Conservation (phyloP, 1,140 invertebrate genomes). For the Steinernema feltiae region DNA sequence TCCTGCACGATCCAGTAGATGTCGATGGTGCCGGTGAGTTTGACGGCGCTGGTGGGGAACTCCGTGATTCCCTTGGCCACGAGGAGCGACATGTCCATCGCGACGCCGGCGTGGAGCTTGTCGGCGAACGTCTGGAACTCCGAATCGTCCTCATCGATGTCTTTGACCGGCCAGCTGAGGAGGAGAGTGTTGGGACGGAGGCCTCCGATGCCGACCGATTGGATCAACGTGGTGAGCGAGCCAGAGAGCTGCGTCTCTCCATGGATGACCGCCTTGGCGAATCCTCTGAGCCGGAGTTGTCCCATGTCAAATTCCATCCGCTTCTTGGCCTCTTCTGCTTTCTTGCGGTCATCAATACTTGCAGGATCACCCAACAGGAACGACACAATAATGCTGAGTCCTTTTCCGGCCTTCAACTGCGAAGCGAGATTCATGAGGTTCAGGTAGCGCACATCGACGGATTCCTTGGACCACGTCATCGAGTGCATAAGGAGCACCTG, state of each 20-base stretch:
- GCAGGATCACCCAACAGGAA: conserved; percentile 70
- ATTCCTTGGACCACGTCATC: conserved; percentile 52
- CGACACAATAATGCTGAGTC: conserved; percentile 83
- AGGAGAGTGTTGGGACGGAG: conserved; percentile 97
- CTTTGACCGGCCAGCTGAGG: conserved; percentile 91
- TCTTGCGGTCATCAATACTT: conserved; percentile 36
- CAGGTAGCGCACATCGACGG: conserved; percentile 50
- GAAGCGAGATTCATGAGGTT: conserved; percentile 53
- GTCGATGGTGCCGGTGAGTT: conserved; percentile 76
- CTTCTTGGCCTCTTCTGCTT: conserved; percentile 41
- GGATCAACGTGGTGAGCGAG: conserved; percentile 65
- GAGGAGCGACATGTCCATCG: conserved; percentile 53
- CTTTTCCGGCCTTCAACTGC: conserved; percentile 63
- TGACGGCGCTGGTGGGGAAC: conserved; percentile 56
- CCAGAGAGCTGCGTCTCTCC: conserved; percentile 69
- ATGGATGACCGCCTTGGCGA: conserved; percentile 52
- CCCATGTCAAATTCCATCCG: conserved; percentile 54
- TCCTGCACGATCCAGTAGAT: conserved; percentile 78
- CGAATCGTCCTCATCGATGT: conserved; percentile 67
- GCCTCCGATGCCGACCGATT: conserved; percentile 91
- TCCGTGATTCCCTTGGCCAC: conserved; percentile 44
- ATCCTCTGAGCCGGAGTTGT: conserved; percentile 43
- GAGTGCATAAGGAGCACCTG: conserved; percentile 54
- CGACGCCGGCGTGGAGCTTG: conserved; percentile 43
- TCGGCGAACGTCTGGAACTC: conserved; percentile 47